Evolutionary conservation across 2,797 vertebrate genomes (phyloP).

Genomic region (Esox masquinongy): DNA sequence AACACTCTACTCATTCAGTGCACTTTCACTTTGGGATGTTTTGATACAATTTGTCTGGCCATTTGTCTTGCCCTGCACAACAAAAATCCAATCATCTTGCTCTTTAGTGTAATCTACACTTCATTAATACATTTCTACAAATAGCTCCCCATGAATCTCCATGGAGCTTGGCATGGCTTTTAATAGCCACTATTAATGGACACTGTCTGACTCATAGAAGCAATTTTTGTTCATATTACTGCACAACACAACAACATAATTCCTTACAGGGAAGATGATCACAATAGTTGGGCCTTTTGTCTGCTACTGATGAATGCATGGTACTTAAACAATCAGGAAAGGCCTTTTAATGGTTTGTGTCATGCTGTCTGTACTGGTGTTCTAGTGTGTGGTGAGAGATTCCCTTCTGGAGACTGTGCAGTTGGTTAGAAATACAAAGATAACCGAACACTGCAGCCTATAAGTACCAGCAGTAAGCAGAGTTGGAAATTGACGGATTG

Average conservation of each 20-base stretch:
- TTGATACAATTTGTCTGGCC: background rate
- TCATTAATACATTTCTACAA: constrained; percentile 53
- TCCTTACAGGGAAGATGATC: background rate
- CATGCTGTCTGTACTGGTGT: background rate
- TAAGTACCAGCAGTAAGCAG: background rate
- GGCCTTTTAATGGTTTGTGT: background rate
- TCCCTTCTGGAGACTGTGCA: background rate
- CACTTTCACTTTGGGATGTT: constrained; percentile 27
- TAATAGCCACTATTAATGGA: constrained; percentile 22
- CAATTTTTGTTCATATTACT: constrained; percentile 20
- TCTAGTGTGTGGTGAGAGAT: background rate
- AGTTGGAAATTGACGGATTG: background rate
- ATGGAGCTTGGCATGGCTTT: constrained; percentile 43
- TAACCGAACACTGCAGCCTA: background rate
- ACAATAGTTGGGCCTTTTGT: background rate
- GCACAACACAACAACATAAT: background rate
- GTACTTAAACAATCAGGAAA: background rate
- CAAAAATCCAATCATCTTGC: background rate
- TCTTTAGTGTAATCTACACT: constrained; percentile 37
- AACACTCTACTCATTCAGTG: constrained; percentile 27
- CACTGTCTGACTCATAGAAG: constrained; percentile 14
- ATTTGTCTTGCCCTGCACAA: constrained; percentile 15
- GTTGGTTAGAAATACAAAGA: background rate
- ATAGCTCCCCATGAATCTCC: constrained; percentile 47
- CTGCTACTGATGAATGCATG: background rate